Base-by-base conservation (phyloP, 2,797 vertebrate genomes). In the Pempheris klunzingeri region DNA sequence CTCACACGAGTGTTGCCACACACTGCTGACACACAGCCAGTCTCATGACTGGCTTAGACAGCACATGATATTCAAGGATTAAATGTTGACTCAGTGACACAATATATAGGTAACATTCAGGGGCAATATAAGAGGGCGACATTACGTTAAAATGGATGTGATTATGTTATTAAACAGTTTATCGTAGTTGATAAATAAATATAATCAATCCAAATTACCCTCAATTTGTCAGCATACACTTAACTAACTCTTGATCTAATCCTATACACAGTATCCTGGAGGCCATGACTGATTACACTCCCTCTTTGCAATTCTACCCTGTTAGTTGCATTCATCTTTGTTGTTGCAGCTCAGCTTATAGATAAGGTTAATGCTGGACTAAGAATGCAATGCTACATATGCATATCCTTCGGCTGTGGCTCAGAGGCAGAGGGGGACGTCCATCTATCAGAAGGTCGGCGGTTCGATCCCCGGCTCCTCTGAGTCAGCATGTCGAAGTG, bases 41-140 rank as follows among this genome's bases (percentile, higher is more conserved):
- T 74, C 82, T 72, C 17, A n/a, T 87, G 87, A 73, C 61, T 75
- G 1, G 34, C 38, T 34, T 1, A 28, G 38, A 55, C 15, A 43
- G 75, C 86, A 87, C 71, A 58, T 84, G 80, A 85, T 15, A 17
- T 36, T 28, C 20, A 68, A 18, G 18, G 20, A 46, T 59, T 52
- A 26, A 28, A 58, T 41, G 4, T 8, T 32, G 1, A 78, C 20
- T 52, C 14, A 24, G 36, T 26, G 7, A 47, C 7, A 20, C 1
- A 53, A 11, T 28, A 2, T 36, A 46, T 1, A 36, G 43, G n/a
- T 63, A 2, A 28, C 20, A 36, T 26, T 61, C 32, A 12, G 4
- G 9, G n/a, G 1, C 14, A 52, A 41, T n/a, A 43, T n/a, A 17
- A 41, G 3, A 66, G 12, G 22, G 34, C 9, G 62, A 49, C 44